phyloP scores from a whole-genome alignment of 2,888 invertebrate genomes.

The Eudemis profundana region DNA sequence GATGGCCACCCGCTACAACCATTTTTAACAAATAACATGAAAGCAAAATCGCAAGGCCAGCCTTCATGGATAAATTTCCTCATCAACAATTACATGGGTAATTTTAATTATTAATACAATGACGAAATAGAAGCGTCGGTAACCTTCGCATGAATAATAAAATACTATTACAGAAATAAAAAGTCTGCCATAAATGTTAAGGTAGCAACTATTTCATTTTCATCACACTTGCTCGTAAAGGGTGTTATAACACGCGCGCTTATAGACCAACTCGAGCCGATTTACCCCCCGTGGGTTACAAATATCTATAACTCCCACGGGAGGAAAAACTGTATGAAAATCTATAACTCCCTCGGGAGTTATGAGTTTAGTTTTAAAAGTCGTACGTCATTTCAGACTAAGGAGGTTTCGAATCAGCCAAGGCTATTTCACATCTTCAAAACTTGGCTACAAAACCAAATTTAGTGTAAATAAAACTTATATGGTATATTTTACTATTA shows the following conservation, averaged over 20 bases:
- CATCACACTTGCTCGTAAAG: not conserved
- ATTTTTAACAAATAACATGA: not conserved
- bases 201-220: not conserved
- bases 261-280: not conserved
- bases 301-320: too few species aligned
- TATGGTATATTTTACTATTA: too few species aligned
- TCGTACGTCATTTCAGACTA: too few species aligned
- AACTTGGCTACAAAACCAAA: too few species aligned
- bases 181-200: not conserved
- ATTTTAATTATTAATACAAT: slow-evolving; percentile 26
- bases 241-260: not conserved
- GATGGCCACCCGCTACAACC: not conserved
- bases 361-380: too few species aligned
- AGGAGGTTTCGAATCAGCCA: too few species aligned
- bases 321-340: too few species aligned
- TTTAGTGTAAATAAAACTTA: too few species aligned
- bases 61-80: slow-evolving; percentile 32
- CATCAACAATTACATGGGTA: slow-evolving; percentile 28
- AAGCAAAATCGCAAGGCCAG: slow-evolving; percentile 31
- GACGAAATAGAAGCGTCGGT: slow-evolving; percentile 16
- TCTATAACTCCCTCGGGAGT: too few species aligned
- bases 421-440: too few species aligned
- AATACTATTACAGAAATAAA: not conserved
- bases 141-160: slow-evolving; percentile 28
- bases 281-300: too few species aligned